Conservation (phyloP, 2,113 vertebrate species). For the Labeo rohita region DNA sequence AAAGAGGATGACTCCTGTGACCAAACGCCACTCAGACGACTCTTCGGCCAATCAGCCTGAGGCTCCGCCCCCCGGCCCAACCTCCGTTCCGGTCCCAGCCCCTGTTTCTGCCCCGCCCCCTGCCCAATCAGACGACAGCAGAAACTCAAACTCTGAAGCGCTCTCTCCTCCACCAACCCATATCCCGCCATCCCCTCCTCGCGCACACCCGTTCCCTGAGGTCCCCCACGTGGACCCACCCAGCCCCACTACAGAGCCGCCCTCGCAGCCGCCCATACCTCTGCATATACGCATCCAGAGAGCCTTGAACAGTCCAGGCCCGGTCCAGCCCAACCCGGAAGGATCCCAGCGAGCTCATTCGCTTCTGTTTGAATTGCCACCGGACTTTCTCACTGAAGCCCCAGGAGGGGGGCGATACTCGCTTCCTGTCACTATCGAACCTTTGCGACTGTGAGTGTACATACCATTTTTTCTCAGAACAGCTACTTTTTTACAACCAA, state of each 20-base stretch:
- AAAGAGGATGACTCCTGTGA: slow-evolving; percentile 81
- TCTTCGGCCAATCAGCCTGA: slow-evolving; percentile 63
- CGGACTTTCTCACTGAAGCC: slow-evolving; percentile 66
- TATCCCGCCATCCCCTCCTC: slow-evolving; percentile 73
- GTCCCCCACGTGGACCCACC: slow-evolving; percentile 53
- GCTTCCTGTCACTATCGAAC: slow-evolving; percentile 91
- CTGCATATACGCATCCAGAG: slow-evolving; percentile 92
- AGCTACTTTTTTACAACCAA: not conserved
- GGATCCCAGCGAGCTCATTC: slow-evolving; percentile 88
- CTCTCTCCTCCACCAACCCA: slow-evolving; percentile 64
- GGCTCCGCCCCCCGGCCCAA: slow-evolving; percentile 44
- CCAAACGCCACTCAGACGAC: slow-evolving; percentile 65
- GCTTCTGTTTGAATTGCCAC: slow-evolving; percentile 82
- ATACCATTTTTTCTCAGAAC: not conserved
- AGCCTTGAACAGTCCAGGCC: slow-evolving; percentile 84
- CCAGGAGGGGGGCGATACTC: slow-evolving; percentile 72
- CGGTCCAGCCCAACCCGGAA: slow-evolving; percentile 72
- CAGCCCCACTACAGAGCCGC: slow-evolving; percentile 71
- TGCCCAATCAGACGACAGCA: slow-evolving; percentile 36
- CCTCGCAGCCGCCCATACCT: slow-evolving; percentile 79
- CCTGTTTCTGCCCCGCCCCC: slow-evolving; percentile 52
- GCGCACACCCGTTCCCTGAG: slow-evolving; percentile 41
- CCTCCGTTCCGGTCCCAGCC: slow-evolving; percentile 52
- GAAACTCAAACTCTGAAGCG: slow-evolving; percentile 34
- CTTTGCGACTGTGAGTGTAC: slow-evolving; percentile 91